phyloP scores from a whole-genome alignment of 1,140 invertebrate species.

The Zaprionus davidi region DNA sequence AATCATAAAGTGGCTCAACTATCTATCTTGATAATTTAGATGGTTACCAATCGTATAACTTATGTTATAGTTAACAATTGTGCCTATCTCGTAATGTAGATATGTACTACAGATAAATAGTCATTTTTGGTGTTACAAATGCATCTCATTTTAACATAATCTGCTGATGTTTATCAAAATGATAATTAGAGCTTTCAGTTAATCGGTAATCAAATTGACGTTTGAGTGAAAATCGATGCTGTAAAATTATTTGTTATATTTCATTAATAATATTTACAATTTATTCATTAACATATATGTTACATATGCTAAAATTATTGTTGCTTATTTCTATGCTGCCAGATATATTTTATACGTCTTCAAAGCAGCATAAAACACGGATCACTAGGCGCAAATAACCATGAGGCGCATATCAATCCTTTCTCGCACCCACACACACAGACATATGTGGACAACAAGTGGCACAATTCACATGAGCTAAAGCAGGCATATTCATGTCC shows the following conservation, averaged over 20 bases:
- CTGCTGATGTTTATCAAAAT: not conserved
- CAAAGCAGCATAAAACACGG: constrained; percentile 14
- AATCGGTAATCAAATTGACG: not conserved
- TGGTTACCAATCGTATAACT: not conserved
- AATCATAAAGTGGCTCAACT: not conserved
- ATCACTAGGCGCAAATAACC: constrained; percentile 66
- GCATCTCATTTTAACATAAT: not conserved
- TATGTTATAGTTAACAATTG: too few species aligned
- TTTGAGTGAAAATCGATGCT: not conserved
- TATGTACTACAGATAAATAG: too few species aligned
- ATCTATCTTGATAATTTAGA: not conserved
- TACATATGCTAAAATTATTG: not conserved
- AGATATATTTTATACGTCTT: not conserved
- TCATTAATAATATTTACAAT: not conserved
- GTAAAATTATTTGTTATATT: not conserved
- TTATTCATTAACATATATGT: not conserved
- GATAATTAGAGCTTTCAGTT: not conserved
- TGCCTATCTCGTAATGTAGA: too few species aligned
- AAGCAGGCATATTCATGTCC: constrained; percentile 44
- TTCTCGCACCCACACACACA: constrained; percentile 32
- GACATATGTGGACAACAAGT: constrained; percentile 58
- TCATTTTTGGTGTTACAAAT: not conserved
- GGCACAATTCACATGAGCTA: constrained; percentile 68
- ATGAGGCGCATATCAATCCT: constrained; percentile 67
- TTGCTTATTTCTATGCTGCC: not conserved